phyloP scores from a whole-genome alignment of 2,113 vertebrate species.

The Scopus umbretta region DNA sequence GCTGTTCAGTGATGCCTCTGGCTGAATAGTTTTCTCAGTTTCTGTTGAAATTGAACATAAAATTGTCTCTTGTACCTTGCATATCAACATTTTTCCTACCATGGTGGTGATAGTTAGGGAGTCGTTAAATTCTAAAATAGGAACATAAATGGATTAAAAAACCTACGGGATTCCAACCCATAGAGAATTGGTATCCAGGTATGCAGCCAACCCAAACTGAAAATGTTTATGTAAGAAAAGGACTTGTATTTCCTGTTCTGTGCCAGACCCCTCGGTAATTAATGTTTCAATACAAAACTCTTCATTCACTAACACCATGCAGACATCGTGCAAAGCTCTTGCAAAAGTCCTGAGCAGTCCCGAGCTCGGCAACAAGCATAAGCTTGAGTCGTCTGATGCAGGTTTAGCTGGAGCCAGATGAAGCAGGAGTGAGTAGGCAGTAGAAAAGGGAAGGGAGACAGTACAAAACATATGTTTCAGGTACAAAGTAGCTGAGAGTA shows the following conservation, averaged over 20 bases:
- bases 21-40: constrained; percentile 5
- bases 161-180: constrained; percentile 51
- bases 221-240: constrained; percentile 63
- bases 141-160: constrained; percentile 62
- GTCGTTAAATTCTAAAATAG: constrained; percentile 45
- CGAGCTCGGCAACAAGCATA: not conserved
- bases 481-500: not conserved
- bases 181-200: constrained; percentile 42
- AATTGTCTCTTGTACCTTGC: constrained; percentile 13
- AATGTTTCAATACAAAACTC: constrained; percentile 27
- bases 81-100: constrained; percentile 62
- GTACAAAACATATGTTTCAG: not conserved
- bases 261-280: constrained; percentile 20
- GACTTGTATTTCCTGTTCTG: constrained; percentile 53
- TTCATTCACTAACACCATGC: not conserved
- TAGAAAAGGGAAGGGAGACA: not conserved
- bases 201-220: constrained; percentile 64
- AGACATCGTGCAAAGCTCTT: not conserved
- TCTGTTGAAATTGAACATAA: constrained; percentile 20
- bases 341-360: not conserved
- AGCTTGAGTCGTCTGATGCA: rapidly evolving
- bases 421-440: not conserved
- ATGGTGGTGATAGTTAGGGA: constrained; percentile 38
- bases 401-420: not conserved
- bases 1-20: not conserved